These are phyloP conservation scores for Brachionus manjavacas DNA, from an alignment of 1,140 invertebrate species.

Conservation along the genomic window DNA sequence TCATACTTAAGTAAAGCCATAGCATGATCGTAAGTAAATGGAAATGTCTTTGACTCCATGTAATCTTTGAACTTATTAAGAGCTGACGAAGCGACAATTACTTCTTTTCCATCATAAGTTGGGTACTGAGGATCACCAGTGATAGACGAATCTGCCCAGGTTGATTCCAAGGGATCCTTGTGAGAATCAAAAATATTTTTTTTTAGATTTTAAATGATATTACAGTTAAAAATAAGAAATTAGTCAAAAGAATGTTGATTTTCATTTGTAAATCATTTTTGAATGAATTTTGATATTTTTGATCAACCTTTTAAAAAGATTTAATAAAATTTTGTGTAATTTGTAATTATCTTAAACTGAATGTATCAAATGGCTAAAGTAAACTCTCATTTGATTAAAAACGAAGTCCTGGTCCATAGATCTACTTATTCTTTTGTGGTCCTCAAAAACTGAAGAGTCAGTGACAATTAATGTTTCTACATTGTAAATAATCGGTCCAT, in stretches of 20 bases:
- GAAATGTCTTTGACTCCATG: conserved; percentile 22
- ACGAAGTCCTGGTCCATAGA: not conserved
- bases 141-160: not conserved
- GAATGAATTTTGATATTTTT: conserved; percentile 27
- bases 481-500: not conserved
- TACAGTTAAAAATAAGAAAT: conserved; percentile 4
- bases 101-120: conserved; percentile 20
- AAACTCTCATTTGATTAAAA: conserved; percentile 25
- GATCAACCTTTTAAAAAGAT: not conserved
- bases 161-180: not conserved
- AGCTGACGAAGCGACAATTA: not conserved
- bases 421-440: not conserved
- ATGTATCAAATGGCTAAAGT: conserved; percentile 1
- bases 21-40: conserved; percentile 35
- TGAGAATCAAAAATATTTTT: too few relatives aligned
- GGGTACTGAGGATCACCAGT: not conserved
- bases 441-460: conserved; percentile 2
- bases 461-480: conserved; percentile 8
- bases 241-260: not conserved
- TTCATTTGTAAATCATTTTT: not conserved
- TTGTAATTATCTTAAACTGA: not conserved
- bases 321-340: too few relatives aligned
- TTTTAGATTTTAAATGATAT: not conserved
- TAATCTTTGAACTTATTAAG: not conserved
- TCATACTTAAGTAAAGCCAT: not conserved